Evolutionary conservation across 2,113 vertebrate genomes (phyloP).

Genomic region (Chionis minor): DNA sequence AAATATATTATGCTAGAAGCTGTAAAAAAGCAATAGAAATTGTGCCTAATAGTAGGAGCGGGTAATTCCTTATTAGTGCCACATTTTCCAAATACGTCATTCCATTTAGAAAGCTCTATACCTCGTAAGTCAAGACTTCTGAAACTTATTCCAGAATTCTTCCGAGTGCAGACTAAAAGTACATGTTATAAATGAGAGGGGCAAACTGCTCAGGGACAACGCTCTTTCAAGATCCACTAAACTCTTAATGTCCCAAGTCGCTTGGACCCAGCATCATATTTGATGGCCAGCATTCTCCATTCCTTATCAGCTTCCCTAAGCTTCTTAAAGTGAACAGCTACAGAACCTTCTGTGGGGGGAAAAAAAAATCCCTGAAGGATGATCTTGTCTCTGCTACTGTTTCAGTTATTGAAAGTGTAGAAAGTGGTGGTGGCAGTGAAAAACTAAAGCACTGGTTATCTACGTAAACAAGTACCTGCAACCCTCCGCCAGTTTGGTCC

Average conservation of each 20-base stretch:
- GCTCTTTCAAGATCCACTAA: background rate
- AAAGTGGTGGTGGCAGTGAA: background rate
- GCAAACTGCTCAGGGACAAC: background rate
- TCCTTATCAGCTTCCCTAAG: background rate
- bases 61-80: background rate
- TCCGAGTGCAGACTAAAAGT: background rate
- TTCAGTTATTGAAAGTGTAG: background rate
- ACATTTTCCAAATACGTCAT: background rate
- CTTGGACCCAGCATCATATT: background rate
- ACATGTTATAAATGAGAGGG: background rate
- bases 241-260: rapidly evolving
- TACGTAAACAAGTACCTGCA: background rate
- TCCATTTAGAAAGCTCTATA: background rate
- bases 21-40: background rate
- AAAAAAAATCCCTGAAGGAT: background rate
- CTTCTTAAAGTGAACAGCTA: background rate
- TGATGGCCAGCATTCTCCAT: background rate
- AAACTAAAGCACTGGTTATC: background rate
- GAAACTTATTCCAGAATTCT: background rate
- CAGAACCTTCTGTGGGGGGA: background rate
- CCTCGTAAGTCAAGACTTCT: background rate
- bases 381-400: background rate
- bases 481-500: background rate
- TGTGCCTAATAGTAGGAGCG: background rate
- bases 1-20: background rate